Base-by-base conservation (phyloP, 2,113 vertebrate genomes). In the Rhynchopsitta pachyrhyncha region DNA sequence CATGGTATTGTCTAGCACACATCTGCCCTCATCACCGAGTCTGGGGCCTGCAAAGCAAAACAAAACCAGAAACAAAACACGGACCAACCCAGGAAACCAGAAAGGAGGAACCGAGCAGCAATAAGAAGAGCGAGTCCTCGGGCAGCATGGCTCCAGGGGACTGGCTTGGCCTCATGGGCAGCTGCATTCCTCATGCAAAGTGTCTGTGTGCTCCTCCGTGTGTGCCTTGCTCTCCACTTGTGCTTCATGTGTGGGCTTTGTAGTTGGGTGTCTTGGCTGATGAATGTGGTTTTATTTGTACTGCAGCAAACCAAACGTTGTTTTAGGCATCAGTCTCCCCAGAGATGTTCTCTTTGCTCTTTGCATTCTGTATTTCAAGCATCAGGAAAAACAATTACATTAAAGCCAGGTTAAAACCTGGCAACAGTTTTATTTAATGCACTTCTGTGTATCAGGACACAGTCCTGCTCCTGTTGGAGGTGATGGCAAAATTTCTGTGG, bases 171-270 rank as follows among this genome's bases (percentile, higher is more conserved):
- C 53, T 23, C 19, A 2, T 23, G 55, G 73, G 52, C 5, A 23
- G 90, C 69, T 37, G 44, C 10, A 9, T 47, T 73, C 70, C 37
- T 9, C 1, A 14, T 37, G 63, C 47, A 1, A 29, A 82, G 81
- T 17, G 78, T 17, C 68, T 22, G 6, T 15, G 88, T 24, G 31
- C 94, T 95, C 39, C 83, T 83, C 94, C 19, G 2, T 24, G 49
- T 11, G 85, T 95, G 96, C 97, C 96, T 97, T 93, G 81, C 96
- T 90, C 92, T 94, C 86, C 53, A 8, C 92, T 90, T 62, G 88
- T 90, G 96, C 95, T 97, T 84, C 78, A 24, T 31, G 10, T 52
- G 12, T 44, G 92, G 93, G 88, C 85, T 70, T 71, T 19, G 25
- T 39, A 52, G 60, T 18, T 24, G 22, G 57, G 85, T 75, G 67